A percentile compares a stretch with the other conserved stretches of the same genome.
Conservation (phyloP, 2,888 invertebrate species). For the Synanthedon myopaeformis region DNA sequence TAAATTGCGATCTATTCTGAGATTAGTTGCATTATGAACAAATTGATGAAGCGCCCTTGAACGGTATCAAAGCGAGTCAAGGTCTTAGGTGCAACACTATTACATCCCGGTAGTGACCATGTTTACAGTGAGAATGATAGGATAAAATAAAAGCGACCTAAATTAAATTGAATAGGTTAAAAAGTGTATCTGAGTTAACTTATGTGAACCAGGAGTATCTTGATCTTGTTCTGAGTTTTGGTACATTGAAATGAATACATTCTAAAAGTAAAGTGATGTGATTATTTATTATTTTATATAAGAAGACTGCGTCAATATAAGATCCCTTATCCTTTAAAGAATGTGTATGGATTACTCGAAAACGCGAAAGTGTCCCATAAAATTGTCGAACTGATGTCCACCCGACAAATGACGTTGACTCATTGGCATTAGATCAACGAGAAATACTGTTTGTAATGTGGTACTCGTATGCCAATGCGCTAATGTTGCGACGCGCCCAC, state of each 20-base stretch:
- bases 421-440: conserved; percentile 4
- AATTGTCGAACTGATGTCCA: background rate
- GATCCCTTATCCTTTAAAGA: too few relatives aligned
- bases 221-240: too few relatives aligned
- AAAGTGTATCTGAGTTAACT: too few relatives aligned
- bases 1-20: background rate
- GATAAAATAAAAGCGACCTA: background rate
- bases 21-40: background rate
- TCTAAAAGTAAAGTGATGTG: too few relatives aligned
- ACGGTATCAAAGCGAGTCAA: conserved; percentile 8
- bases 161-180: too few relatives aligned
- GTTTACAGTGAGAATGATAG: background rate
- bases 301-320: too few relatives aligned
- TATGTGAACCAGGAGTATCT: too few relatives aligned
- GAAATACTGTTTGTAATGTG: too few relatives aligned
- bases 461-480: conserved; percentile 1
- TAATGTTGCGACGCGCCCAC: background rate
- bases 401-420: background rate
- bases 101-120: background rate
- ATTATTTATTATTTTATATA: too few relatives aligned
- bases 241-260: too few relatives aligned
- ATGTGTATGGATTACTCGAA: too few relatives aligned
- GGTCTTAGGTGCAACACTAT: conserved; percentile 1
- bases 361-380: background rate
- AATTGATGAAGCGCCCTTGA: conserved; percentile 5